Evolutionary conservation across 2,797 vertebrate genomes (phyloP).

Genomic region (Bradypodion ventrale): DNA sequence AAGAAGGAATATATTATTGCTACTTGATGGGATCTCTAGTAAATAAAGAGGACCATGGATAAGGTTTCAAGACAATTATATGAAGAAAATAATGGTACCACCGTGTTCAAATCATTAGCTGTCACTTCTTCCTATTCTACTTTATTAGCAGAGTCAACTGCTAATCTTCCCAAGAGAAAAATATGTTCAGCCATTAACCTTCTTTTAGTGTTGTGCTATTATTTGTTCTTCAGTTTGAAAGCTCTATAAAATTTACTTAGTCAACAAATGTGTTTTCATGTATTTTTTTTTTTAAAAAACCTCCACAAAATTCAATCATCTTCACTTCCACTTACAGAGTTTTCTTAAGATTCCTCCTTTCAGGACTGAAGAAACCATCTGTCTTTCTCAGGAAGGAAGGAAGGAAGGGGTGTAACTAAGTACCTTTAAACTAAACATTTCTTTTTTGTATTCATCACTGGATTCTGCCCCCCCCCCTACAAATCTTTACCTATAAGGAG

Average conservation of each 20-base stretch:
- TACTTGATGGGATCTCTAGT: background rate
- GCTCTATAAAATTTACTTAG: slow-evolving; percentile 1
- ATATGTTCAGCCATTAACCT: slow-evolving; percentile 1
- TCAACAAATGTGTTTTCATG: background rate
- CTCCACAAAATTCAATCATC: background rate
- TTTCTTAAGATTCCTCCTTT: background rate
- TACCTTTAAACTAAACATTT: too few relatives aligned
- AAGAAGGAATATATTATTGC: background rate
- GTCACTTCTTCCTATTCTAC: background rate
- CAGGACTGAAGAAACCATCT: background rate
- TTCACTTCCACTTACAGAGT: background rate
- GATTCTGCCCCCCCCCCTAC: too few relatives aligned
- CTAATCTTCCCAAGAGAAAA: slow-evolving; percentile 10
- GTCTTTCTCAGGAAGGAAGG: too few relatives aligned
- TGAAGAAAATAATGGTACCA: background rate
- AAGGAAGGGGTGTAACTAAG: background rate
- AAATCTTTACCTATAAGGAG: too few relatives aligned
- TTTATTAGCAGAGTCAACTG: slow-evolving; percentile 13
- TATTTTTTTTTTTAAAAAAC: background rate
- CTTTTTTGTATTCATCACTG: too few relatives aligned
- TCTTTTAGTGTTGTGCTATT: background rate
- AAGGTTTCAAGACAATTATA: background rate
- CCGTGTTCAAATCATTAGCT: background rate
- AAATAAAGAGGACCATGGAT: background rate
- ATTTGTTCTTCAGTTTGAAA: slow-evolving; percentile 4